Base-by-base conservation (phyloP, 2,113 vertebrate genomes). In the Verasper variegatus region DNA sequence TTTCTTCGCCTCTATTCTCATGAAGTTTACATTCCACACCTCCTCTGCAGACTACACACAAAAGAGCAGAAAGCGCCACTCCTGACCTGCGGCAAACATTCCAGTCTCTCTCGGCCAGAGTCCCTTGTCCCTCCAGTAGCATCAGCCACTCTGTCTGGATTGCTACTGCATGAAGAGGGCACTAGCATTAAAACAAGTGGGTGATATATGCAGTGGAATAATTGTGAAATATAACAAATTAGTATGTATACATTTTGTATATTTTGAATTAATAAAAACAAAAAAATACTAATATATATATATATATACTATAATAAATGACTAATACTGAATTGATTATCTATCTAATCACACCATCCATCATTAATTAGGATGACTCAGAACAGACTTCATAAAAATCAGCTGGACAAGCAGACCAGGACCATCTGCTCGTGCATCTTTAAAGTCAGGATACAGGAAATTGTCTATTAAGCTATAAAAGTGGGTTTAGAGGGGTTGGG, bases 21-120 rank as follows among this genome's bases (percentile, higher is more conserved):
- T 85, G 75, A 91, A 89, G 92, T 93, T 93, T 94, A 88, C 93
- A 95, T 95, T 95, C 93, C 94, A 90, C 93, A 94, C 91, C 92
- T 93, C 91, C 88, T 92, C 88, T 89, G 89, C 81, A 92, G 91
- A 92, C 89, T 69, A 78, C 78, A 90, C 88, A 94, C 92, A 94
- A 94, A 93, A 87, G 92, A 93, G 88, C 62, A 88, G 84, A 93
- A 87, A 88, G 87, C 81, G 61, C 66, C 88, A 82, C 78, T 92
- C 74, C 86, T 92, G 93, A 91, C 86, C 90, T 74, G 87, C 73
- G 78, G 88, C 93, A 94, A 94, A 93, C 91, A 92, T 92, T 94
- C 93, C 91, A 88, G 75, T 85, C 75, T 89, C 76, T 81, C 76
- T 71, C 45, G 82, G 61, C 56, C 78, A 59, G 24, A 42, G 58